Evolutionary conservation across 1,140 invertebrate species (phyloP), one percentile per base, ranked within the genome.

Genomic region (Drosophila bipectinata): DNA sequence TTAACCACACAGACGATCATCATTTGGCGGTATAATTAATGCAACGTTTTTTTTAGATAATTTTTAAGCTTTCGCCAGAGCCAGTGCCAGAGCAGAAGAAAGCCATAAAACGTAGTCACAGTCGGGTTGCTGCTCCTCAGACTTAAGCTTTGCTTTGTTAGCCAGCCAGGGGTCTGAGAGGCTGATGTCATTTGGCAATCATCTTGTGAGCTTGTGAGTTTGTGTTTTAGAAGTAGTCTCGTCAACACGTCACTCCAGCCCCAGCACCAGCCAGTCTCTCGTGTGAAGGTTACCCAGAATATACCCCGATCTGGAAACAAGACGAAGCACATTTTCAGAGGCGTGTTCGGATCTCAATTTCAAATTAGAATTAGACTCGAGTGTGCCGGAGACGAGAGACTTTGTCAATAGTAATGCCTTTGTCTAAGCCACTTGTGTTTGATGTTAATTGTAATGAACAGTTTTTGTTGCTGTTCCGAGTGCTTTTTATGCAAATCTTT

Each of bases 111-210:
- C 52, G 26, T 21, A 75, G 71, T 55, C 71, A 58, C 39, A 75
- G 61, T 66, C 61, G 55, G 26, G 21, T 14, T 49, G 4, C 15
- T 66, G 4, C 15, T 66, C 14, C 8, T 21, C 44, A 18, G 14
- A 18, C 44, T 8, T 5, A 24, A 21, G 18, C 15, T 54, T 44
- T 63, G 62, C 62, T 82, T 82, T 72, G 77, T 74, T 82, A 63
- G 69, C 61, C 71, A 67, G 69, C 61, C 57, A 21, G 34, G 34
- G 41, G 7, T 14, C 41, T 18, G 41, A n/a, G n/a, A 9, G 30
- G 83, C 82, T 87, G 82, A 87, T 87, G 82, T 87, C 82, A 87
- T 87, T 67, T 72, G 59, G 76, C 77, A 83, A 66, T 79, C 72
- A 83, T 82, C 76, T 37, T 37, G 34, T 67, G 51, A 77, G 73